Conservation (phyloP, 2,113 vertebrate genomes). For the Cisticola juncidis region DNA sequence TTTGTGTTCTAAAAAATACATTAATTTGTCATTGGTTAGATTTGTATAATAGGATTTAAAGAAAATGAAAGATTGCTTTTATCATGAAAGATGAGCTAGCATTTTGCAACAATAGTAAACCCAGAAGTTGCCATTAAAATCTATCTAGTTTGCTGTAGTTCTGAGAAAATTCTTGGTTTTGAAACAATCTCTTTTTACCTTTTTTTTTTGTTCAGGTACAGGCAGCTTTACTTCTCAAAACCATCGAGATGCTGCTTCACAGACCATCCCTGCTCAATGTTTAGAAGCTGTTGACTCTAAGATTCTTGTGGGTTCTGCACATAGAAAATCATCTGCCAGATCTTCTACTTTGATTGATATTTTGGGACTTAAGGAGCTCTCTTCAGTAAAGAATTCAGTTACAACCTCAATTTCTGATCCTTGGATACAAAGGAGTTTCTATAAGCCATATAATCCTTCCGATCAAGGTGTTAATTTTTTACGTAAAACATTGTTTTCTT, state of each 20-base stretch:
- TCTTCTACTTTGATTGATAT: slow-evolving; percentile 65
- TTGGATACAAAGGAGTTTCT: slow-evolving; percentile 85
- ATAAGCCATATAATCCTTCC: slow-evolving; percentile 76
- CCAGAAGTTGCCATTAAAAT: neutral
- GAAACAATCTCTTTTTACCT: neutral
- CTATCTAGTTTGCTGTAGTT: neutral
- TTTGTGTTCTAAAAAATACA: neutral
- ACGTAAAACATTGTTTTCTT: slow-evolving; percentile 69
- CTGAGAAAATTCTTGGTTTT: neutral
- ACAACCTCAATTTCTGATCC: slow-evolving; percentile 75
- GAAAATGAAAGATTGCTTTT: neutral
- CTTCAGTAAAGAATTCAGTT: slow-evolving; percentile 80
- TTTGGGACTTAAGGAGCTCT: slow-evolving; percentile 67
- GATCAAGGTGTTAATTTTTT: slow-evolving; percentile 53
- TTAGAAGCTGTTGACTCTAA: slow-evolving; percentile 79
- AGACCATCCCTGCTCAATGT: slow-evolving; percentile 78
- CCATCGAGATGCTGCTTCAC: slow-evolving; percentile 86
- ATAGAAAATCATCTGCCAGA: slow-evolving; percentile 72
- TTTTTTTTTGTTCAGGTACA: slow-evolving; percentile 46
- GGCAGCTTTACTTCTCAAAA: slow-evolving; percentile 69
- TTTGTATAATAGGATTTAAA: neutral
- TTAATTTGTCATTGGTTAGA: neutral
- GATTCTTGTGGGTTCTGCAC: slow-evolving; percentile 74
- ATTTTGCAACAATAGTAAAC: neutral
- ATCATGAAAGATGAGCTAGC: neutral